Conservation (phyloP, 2,888 invertebrate species). For the Pterobdella sp. region DNA sequence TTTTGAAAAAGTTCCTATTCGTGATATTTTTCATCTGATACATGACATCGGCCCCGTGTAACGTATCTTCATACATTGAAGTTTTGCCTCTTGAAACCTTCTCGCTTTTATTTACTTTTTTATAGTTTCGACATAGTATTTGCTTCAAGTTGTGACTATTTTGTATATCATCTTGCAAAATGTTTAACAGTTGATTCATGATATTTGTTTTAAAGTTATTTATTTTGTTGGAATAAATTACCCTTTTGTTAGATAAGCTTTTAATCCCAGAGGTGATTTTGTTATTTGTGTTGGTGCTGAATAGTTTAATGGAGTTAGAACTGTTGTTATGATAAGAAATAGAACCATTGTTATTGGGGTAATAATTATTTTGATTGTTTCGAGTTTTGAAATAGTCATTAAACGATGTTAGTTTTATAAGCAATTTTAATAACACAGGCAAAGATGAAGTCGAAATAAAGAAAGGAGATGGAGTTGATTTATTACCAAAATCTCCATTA, state of each 20-base stretch:
- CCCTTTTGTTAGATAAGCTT: too few relatives aligned
- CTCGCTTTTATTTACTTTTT: too few relatives aligned
- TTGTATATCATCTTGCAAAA: too few relatives aligned
- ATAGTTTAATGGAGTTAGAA: neutral
- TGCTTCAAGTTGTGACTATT: too few relatives aligned
- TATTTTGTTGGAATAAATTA: too few relatives aligned
- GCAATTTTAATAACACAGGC: neutral
- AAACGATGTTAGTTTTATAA: neutral
- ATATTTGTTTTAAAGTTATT: too few relatives aligned
- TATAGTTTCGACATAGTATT: too few relatives aligned
- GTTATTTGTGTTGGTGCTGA: neutral
- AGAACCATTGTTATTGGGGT: slow-evolving; percentile 8
- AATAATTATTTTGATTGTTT: slow-evolving; percentile 1
- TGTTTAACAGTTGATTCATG: too few relatives aligned
- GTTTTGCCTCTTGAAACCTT: too few relatives aligned
- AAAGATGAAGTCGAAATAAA: neutral
- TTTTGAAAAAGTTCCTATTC: neutral
- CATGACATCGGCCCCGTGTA: too few relatives aligned
- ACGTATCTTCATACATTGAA: too few relatives aligned
- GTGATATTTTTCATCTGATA: neutral
- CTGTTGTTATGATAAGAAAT: neutral
- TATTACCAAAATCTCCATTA: neutral
- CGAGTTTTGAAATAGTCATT: neutral
- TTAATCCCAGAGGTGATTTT: too few relatives aligned
- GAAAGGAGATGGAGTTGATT: neutral